Percentiles rank a stretch among this genome's conserved stretches.
Conservation (phyloP, 64 coral and sea anemone genomes). For the Platygyra sinensis region DNA sequence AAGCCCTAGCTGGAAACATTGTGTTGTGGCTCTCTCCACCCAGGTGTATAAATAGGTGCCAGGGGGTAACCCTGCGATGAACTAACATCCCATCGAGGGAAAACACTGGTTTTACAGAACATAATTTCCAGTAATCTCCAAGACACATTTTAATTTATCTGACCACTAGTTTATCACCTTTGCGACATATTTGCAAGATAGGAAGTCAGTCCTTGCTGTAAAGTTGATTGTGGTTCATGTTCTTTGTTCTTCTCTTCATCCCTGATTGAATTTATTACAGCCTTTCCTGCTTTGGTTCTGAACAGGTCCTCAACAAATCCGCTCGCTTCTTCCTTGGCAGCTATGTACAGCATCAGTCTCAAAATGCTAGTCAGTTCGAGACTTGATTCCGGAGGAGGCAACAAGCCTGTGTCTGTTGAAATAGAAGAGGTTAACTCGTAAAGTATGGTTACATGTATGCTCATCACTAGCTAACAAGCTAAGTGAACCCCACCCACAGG, state of each 20-base stretch:
- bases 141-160: background rate
- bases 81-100: too few species aligned
- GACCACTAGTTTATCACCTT: background rate
- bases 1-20: too few species aligned
- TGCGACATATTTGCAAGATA: slow-evolving; percentile 7
- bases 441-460: too few species aligned
- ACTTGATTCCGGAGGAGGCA: background rate
- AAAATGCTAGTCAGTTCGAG: background rate
- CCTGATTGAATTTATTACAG: slow-evolving; percentile 1
- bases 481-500: too few species aligned
- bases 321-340: background rate
- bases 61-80: too few species aligned
- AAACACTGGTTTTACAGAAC: too few species aligned
- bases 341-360: slow-evolving; percentile 5
- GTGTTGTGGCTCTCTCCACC: too few species aligned
- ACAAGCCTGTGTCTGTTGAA: background rate
- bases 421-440: background rate
- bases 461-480: too few species aligned
- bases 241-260: background rate
- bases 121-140: background rate
- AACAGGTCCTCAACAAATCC: slow-evolving; percentile 12
- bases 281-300: background rate
- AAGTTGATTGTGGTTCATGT: background rate
- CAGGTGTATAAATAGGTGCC: too few species aligned
- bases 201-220: background rate